Evolutionary conservation across 2,888 invertebrate species (phyloP), one percentile per base, ranked within the genome.

Genomic region (Hipparchia semele): DNA sequence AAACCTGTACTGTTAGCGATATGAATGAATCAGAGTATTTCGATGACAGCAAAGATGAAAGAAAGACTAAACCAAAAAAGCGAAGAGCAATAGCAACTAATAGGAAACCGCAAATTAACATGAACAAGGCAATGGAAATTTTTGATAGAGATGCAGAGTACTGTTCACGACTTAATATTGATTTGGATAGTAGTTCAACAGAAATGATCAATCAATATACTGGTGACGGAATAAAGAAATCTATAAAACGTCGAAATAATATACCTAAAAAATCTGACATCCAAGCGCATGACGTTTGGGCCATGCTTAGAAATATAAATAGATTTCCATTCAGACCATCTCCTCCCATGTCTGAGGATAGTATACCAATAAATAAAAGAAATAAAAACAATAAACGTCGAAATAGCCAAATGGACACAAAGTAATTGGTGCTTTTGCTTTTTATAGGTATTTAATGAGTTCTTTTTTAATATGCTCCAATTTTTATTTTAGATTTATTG

Each of bases 21-120:
- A 86, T 90, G 80, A 92, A 90, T 71, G 92, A 92, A 68, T 87
- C 87, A 6, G 92, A 92, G 80, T 90, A 88, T 78, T 84, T 77
- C 39, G 84, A 83, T 8, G 80, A 79, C 58, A 81, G 79, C 39
- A 80, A 82, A 67, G 79, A 81, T 66, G 77, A 78, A 54, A 79
- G 77, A n/a, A 84, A 80, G 74, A 72, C 75, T n/a, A 86, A 83
- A 73, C 46, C 79, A 6, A 89, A 85, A 78, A 90, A 87, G 79
- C 82, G 84, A 49, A 78, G 78, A 10, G 71, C 79, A 4, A 54
- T 75, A 23, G 82, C 80, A 74, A 82, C 79, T n/a, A 82, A 79
- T 51, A 85, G 82, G 72, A 79, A 79, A 70, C 23, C 60, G 62
- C 77, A 79, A 54, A 59, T 73, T 5, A 82, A 80, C 53, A 59